Evolutionary conservation across 2,888 invertebrate species (phyloP).

Genomic region (Chouioia cunea): DNA sequence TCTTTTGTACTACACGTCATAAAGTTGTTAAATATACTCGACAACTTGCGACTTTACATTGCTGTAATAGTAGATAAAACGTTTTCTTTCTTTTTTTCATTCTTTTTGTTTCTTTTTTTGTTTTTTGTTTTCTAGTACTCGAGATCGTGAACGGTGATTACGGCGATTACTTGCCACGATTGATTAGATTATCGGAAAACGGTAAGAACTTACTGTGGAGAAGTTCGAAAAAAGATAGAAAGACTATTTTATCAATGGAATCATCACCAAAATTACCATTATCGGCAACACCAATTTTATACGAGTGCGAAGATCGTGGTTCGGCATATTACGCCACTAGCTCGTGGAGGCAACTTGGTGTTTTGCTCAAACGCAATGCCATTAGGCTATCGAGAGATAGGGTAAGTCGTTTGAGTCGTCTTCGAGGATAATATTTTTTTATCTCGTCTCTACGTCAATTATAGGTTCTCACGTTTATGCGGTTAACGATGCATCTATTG

Average conservation of each 20-base stretch:
- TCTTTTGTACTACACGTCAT: no score
- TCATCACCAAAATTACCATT: constrained; percentile 26
- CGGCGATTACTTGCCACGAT: constrained; percentile 72
- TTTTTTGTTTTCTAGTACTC: constrained; percentile 66
- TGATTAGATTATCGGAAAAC: constrained; percentile 75
- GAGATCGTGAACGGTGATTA: constrained; percentile 87
- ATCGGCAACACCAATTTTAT: constrained; percentile 53
- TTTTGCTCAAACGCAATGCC: constrained; percentile 76
- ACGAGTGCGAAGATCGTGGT: constrained; percentile 54
- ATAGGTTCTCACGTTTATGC: constrained; percentile 81
- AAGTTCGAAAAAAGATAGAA: constrained; percentile 41
- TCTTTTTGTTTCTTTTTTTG: not conserved
- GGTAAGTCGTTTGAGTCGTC: constrained; percentile 55
- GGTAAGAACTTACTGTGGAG: constrained; percentile 73
- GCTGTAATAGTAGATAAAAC: no score
- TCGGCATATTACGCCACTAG: constrained; percentile 71
- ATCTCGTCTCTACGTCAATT: no score
- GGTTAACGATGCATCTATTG: constrained; percentile 82
- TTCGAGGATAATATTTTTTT: no score
- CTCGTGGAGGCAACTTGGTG: constrained; percentile 72
- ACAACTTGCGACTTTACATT: no score
- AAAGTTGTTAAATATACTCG: no score
- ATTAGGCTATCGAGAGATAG: constrained; percentile 78
- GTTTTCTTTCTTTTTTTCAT: no score
- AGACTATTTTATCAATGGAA: not conserved